phyloP scores from a whole-genome alignment of 1,140 invertebrate genomes.

The Magallana ariakensis region DNA sequence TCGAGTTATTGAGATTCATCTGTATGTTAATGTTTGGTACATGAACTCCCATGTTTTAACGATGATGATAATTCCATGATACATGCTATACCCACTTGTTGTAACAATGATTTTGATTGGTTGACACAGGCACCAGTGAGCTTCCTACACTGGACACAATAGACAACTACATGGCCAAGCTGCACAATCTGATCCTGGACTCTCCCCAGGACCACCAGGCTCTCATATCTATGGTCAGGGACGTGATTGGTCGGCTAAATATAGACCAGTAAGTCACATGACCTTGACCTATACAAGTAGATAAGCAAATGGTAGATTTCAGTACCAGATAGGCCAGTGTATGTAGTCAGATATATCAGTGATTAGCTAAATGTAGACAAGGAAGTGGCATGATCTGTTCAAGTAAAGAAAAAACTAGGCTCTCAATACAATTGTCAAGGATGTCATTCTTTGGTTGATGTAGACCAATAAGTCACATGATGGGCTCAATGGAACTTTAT shows the following conservation, averaged over 20 bases:
- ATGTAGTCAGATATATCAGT: no score
- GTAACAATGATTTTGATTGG: no score
- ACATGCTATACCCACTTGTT: no score
- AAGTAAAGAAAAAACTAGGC: background rate
- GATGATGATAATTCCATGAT: no score
- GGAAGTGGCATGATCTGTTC: background rate
- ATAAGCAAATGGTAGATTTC: no score
- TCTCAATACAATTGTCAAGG: background rate
- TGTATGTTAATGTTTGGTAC: no score
- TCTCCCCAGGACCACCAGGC: conserved; percentile 79
- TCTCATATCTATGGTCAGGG: conserved; percentile 78
- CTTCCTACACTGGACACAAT: conserved; percentile 89
- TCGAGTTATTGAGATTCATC: no score
- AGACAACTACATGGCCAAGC: conserved; percentile 90
- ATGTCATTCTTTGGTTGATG: background rate
- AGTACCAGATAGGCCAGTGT: no score
- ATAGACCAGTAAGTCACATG: conserved; percentile 67
- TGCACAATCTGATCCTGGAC: conserved; percentile 82
- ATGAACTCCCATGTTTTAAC: no score
- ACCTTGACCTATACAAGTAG: no score
- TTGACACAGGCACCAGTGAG: conserved; percentile 83
- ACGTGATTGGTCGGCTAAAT: conserved; percentile 79
- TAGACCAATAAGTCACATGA: background rate
- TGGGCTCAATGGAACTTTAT: no score
- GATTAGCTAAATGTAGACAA: background rate